phyloP scores from a whole-genome alignment of 2,888 invertebrate species.

The Diaperis boleti region DNA sequence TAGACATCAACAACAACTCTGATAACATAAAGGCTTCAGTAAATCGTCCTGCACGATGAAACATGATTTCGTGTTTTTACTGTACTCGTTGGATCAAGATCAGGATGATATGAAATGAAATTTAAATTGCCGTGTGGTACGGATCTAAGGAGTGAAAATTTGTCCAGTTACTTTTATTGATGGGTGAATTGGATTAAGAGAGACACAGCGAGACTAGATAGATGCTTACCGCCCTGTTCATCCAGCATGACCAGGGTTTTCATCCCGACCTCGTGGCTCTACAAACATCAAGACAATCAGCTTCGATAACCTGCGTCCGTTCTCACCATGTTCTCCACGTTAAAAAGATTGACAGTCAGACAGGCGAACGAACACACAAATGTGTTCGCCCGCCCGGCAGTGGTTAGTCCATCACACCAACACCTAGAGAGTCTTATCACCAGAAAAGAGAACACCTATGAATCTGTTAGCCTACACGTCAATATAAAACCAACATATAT shows the following conservation, averaged over 20 bases:
- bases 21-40: neutral
- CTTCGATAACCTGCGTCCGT: constrained; percentile 42
- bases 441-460: constrained; percentile 18
- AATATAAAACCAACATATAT: constrained; percentile 20
- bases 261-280: constrained; percentile 99
- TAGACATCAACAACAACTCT: neutral
- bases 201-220: constrained; percentile 62
- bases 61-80: constrained; percentile 7
- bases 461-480: constrained; percentile 29
- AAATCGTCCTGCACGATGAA: constrained; percentile 23
- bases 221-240: constrained; percentile 99
- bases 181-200: constrained; percentile 48
- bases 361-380: constrained; percentile 33
- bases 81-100: constrained; percentile 13
- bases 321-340: constrained; percentile 42
- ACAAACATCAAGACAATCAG: constrained; percentile 74
- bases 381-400: constrained; percentile 27
- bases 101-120: constrained; percentile 21
- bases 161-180: constrained; percentile 18
- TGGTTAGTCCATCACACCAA: constrained; percentile 32
- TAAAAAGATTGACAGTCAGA: constrained; percentile 33
- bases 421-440: constrained; percentile 30
- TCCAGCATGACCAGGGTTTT: constrained; percentile 99
- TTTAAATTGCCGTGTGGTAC: constrained; percentile 22
- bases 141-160: constrained; percentile 33